Conservation (phyloP, 2,888 invertebrate genomes). For the Chromoteleia sp. region DNA sequence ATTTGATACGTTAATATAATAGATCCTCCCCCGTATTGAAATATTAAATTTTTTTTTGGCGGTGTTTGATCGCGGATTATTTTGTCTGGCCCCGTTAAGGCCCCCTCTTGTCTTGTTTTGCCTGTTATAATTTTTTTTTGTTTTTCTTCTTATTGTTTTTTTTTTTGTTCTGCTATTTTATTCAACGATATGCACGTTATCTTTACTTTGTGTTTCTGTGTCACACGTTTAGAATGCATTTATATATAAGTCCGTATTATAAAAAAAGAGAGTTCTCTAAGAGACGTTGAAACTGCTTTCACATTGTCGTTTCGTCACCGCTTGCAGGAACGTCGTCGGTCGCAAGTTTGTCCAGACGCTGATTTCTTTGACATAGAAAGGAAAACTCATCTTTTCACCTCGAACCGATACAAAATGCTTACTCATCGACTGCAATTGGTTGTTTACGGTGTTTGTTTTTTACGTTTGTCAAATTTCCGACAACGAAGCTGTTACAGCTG, state of each 20-base stretch:
- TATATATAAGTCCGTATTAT: conserved; percentile 28
- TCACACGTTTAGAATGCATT: conserved; percentile 21
- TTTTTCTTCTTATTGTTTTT: not conserved
- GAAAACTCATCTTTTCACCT: conserved; percentile 75
- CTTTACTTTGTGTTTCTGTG: conserved; percentile 15
- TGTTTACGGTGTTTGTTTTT: not conserved
- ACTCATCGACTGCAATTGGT: conserved; percentile 35
- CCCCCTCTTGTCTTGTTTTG: too few species aligned
- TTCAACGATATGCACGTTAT: not conserved
- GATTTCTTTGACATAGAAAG: conserved; percentile 82
- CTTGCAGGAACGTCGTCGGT: conserved; percentile 74
- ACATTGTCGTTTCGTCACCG: conserved; percentile 80
- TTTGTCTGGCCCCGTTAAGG: too few species aligned
- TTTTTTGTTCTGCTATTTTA: not conserved
- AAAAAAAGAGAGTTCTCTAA: conserved; percentile 74
- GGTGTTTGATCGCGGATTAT: too few species aligned
- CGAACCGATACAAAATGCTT: conserved; percentile 36
- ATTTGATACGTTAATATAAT: too few species aligned
- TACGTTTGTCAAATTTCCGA: not conserved
- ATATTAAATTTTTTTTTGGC: too few species aligned
- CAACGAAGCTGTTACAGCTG: not conserved
- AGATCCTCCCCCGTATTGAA: too few species aligned
- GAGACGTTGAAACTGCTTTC: conserved; percentile 80
- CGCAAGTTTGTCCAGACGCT: conserved; percentile 66
- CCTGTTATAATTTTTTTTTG: too few species aligned